Conservation (phyloP, 2,797 vertebrate genomes). For the Catamblyrhynchus diadema region DNA sequence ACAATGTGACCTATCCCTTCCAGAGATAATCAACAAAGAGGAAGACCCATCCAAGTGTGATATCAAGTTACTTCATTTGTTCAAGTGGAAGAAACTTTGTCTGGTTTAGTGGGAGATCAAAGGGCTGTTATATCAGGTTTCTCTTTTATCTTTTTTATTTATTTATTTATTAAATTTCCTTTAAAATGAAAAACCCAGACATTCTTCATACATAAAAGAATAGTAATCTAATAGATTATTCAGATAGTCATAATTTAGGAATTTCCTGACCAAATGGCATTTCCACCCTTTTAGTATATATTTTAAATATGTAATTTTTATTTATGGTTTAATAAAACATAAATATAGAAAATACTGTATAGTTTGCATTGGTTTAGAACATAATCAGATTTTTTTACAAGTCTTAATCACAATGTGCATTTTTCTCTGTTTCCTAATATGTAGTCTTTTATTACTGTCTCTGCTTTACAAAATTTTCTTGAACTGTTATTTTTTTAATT, state of each 20-base stretch:
- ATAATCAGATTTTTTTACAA: not conserved
- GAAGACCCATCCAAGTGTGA: not conserved
- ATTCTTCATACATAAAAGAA: not conserved
- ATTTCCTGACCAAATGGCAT: not conserved
- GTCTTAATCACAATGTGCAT: not conserved
- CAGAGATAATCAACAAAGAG: not conserved
- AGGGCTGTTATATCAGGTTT: not conserved
- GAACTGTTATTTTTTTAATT: not conserved
- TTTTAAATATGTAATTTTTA: not conserved
- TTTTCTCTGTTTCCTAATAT: not conserved
- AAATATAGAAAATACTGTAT: not conserved
- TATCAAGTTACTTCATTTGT: conserved; percentile 25
- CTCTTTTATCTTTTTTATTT: not conserved
- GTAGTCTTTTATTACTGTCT: not conserved
- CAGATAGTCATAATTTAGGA: not conserved
- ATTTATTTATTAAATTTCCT: not conserved
- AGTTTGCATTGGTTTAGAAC: not conserved
- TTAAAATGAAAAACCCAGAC: not conserved
- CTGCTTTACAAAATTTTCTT: not conserved
- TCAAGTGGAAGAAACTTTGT: conserved; percentile 31
- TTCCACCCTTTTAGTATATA: not conserved
- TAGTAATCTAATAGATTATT: not conserved
- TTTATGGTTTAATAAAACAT: not conserved
- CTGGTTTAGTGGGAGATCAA: conserved; percentile 23
- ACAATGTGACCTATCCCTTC: not conserved